phyloP scores from a whole-genome alignment of 2,113 vertebrate genomes.

The Arizona elegans region DNA sequence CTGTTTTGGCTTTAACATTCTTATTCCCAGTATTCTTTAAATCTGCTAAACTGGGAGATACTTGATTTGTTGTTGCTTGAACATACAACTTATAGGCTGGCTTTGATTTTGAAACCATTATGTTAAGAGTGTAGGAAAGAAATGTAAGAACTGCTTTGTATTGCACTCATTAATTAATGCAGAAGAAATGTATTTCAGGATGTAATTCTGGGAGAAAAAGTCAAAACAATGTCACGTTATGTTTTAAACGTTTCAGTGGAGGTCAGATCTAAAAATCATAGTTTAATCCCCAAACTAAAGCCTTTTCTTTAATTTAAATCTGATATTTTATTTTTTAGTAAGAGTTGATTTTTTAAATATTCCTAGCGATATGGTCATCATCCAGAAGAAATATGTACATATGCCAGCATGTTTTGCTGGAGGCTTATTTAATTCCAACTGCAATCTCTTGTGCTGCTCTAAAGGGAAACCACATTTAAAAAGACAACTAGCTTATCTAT shows the following conservation, averaged over 20 bases:
- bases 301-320: slow-evolving; percentile 42
- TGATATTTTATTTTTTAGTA: neutral
- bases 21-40: slow-evolving; percentile 50
- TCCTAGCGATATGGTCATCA: neutral
- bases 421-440: neutral
- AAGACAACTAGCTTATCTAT: neutral
- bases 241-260: slow-evolving; percentile 18
- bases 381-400: neutral
- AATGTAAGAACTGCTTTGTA: slow-evolving; percentile 39
- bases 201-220: slow-evolving; percentile 37
- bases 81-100: slow-evolving; percentile 53
- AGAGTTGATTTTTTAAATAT: neutral
- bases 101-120: slow-evolving; percentile 48
- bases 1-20: slow-evolving; percentile 54
- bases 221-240: slow-evolving; percentile 33
- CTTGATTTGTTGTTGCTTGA: slow-evolving; percentile 40
- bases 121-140: slow-evolving; percentile 23
- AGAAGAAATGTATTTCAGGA: slow-evolving; percentile 11
- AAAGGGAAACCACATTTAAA: neutral
- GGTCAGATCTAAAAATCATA: slow-evolving; percentile 21
- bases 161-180: slow-evolving; percentile 51
- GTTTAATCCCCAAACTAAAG: neutral
- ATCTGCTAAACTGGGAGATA: slow-evolving; percentile 51
- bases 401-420: neutral
- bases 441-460: neutral